Percentiles rank a stretch among this genome's conserved stretches.
phyloP scores from a whole-genome alignment of 2,888 invertebrate species.

The Lepeophtheirus nordmannii region DNA sequence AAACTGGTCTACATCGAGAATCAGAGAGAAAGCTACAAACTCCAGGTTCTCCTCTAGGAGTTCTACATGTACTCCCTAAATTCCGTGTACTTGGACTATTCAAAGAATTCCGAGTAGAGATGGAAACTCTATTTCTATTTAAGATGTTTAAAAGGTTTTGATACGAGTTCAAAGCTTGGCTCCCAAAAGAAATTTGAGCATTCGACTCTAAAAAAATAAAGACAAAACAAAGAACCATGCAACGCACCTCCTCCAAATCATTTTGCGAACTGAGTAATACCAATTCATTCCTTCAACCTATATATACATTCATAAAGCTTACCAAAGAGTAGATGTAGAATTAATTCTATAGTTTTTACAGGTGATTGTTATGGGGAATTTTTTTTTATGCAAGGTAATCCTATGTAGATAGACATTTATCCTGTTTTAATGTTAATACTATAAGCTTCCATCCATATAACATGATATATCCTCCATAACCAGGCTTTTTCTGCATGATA shows the following conservation, averaged over 20 bases:
- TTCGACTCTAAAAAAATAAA: not conserved
- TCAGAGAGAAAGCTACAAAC: constrained; percentile 8
- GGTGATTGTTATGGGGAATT: no score
- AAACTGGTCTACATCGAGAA: not conserved
- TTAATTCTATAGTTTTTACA: no score
- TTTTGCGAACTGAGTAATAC: not conserved
- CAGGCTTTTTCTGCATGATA: no score
- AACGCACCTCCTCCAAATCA: not conserved
- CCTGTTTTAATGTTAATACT: no score
- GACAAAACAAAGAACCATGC: no score
- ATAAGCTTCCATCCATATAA: no score
- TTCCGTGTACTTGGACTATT: not conserved
- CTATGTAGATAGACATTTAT: no score
- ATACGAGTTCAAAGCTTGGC: not conserved
- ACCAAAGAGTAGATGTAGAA: no score
- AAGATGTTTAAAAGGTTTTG: not conserved
- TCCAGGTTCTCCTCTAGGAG: constrained; percentile 9
- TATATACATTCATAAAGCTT: no score
- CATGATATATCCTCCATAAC: no score
- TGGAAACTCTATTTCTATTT: not conserved
- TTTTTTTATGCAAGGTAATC: no score
- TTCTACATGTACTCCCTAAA: not conserved
- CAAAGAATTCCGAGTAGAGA: not conserved
- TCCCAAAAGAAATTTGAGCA: not conserved
- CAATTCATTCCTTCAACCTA: no score